phyloP scores from a whole-genome alignment of 2,797 vertebrate genomes.

The Acipenser transmontanus region DNA sequence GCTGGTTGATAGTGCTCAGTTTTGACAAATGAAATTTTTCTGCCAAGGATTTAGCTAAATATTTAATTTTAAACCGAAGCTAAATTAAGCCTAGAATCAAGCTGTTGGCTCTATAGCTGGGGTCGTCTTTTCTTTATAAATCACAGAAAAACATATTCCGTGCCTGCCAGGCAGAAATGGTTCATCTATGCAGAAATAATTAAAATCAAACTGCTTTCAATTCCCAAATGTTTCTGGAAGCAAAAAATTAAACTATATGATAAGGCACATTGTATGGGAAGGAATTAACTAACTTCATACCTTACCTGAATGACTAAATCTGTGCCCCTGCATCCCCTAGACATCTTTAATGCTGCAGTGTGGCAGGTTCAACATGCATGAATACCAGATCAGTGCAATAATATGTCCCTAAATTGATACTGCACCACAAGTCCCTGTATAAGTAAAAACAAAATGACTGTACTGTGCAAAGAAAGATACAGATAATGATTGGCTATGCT shows the following conservation, averaged over 20 bases:
- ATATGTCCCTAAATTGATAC: too few species aligned
- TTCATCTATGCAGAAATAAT: constrained; percentile 17
- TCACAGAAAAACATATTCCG: constrained; percentile 5
- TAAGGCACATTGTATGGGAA: constrained; percentile 17
- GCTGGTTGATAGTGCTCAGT: too few species aligned
- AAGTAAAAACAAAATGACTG: too few species aligned
- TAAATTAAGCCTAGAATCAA: background rate
- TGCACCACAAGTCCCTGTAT: too few species aligned
- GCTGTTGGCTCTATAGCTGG: background rate
- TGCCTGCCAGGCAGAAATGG: background rate
- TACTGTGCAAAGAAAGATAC: too few species aligned
- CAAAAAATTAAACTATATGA: constrained; percentile 4
- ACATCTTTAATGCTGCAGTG: constrained; percentile 8
- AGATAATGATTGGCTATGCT: too few species aligned
- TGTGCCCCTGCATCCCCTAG: constrained; percentile 7
- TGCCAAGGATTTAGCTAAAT: too few species aligned
- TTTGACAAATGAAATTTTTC: too few species aligned
- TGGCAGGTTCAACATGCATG: background rate
- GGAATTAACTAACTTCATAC: constrained; percentile 22
- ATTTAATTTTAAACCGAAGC: too few species aligned
- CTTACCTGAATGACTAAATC: constrained; percentile 10
- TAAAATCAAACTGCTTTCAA: constrained; percentile 8
- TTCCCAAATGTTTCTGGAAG: constrained; percentile 13
- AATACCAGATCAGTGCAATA: too few species aligned
- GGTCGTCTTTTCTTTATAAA: background rate